Percentiles rank a stretch among this genome's conserved stretches.
These are phyloP conservation scores for Mesoligia furuncula DNA, from an alignment of 2,888 invertebrate species.

Conservation along the genomic window DNA sequence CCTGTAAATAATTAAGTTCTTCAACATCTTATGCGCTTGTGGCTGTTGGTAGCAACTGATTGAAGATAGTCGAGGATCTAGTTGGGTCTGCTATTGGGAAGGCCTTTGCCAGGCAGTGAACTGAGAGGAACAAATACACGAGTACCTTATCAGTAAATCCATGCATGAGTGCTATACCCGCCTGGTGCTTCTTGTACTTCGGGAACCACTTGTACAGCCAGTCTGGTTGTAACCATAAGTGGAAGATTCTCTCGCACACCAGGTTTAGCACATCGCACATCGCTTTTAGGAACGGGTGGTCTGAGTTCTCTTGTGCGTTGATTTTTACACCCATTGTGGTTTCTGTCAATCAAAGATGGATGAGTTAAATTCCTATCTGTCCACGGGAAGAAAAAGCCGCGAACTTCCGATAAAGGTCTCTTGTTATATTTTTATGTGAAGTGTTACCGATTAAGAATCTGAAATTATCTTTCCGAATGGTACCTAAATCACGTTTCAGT, in stretches of 20 bases:
- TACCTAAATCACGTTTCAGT: not conserved
- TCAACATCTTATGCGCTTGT: not conserved
- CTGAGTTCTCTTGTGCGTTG: slow-evolving; percentile 79
- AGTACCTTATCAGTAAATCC: slow-evolving; percentile 89
- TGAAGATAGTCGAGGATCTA: not conserved
- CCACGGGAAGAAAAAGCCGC: not conserved
- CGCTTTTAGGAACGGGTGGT: slow-evolving; percentile 78
- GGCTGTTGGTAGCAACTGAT: not conserved
- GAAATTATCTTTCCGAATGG: not conserved
- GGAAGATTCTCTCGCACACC: slow-evolving; percentile 82
- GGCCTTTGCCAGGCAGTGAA: too few species aligned
- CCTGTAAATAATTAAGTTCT: slow-evolving; percentile 67
- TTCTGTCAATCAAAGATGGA: slow-evolving; percentile 70
- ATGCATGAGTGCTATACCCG: slow-evolving; percentile 90
- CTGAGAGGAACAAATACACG: not conserved
- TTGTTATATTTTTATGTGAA: not conserved
- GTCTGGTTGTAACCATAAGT: slow-evolving; percentile 87
- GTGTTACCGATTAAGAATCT: not conserved
- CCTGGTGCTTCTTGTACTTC: slow-evolving; percentile 87
- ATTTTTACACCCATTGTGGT: slow-evolving; percentile 84
- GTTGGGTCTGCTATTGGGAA: not conserved
- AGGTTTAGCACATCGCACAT: slow-evolving; percentile 76
- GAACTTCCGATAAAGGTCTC: not conserved
- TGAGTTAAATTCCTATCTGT: not conserved
- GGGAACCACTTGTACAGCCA: slow-evolving; percentile 90